phyloP scores from a whole-genome alignment of 2,888 invertebrate genomes.

The Thelaira solivaga region DNA sequence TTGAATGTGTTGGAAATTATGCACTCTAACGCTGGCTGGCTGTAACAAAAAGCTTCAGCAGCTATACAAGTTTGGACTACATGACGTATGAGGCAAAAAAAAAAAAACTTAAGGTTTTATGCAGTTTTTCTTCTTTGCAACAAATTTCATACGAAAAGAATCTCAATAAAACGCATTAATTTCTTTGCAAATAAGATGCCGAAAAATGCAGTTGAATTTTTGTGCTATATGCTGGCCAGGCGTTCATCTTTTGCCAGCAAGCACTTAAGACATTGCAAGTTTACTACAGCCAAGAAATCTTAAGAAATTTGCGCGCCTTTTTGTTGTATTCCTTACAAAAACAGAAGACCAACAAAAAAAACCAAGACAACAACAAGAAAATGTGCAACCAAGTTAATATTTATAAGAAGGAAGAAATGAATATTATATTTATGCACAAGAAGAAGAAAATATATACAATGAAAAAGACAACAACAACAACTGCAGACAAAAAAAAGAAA shows the following conservation, averaged over 20 bases:
- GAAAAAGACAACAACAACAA: conserved; percentile 3
- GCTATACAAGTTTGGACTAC: background rate
- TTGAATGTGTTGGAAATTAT: background rate
- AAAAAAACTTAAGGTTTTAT: conserved; percentile 4
- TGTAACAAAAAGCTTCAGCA: background rate
- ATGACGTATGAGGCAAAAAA: conserved; percentile 1
- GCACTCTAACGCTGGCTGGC: background rate
- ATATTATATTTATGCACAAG: background rate
- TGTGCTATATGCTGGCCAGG: conserved; percentile 46
- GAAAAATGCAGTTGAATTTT: conserved; percentile 56
- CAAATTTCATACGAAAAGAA: background rate
- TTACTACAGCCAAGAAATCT: conserved; percentile 15
- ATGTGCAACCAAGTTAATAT: conserved; percentile 43
- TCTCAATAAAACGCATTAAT: conserved; percentile 17
- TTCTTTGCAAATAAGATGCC: conserved; percentile 10
- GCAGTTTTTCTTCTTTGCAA: conserved; percentile 4
- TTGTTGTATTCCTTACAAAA: background rate
- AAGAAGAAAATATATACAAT: conserved; percentile 8
- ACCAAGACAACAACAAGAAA: background rate
- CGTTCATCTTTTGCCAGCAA: conserved; percentile 46
- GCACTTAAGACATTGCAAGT: conserved; percentile 19
- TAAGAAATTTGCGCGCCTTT: conserved; percentile 56
- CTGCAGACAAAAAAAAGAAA: too few species aligned
- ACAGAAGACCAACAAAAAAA: background rate
- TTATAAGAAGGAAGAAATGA: too few species aligned